Percentiles rank a stretch among this genome's conserved stretches.
These are phyloP conservation scores for Phaethornis superciliosus DNA, from an alignment of 2,113 vertebrate species.

Conservation along the genomic window DNA sequence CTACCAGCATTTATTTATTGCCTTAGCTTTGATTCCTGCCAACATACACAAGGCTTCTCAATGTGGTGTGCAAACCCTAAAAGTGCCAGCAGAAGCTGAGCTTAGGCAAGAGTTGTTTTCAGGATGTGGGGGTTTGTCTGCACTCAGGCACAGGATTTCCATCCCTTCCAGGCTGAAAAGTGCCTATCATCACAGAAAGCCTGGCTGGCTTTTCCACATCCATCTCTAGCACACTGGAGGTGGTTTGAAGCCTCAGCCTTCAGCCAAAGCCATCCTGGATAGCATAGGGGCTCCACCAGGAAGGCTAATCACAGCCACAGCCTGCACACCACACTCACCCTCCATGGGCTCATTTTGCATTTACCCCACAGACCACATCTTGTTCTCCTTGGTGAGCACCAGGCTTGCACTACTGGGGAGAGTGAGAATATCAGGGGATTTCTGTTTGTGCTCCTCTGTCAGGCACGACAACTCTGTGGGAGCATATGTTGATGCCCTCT, in stretches of 20 bases:
- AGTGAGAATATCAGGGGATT: not conserved
- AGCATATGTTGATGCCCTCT: accelerated
- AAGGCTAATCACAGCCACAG: not conserved
- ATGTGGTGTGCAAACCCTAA: not conserved
- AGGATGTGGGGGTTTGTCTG: not conserved
- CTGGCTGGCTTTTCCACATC: not conserved
- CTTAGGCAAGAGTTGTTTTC: not conserved
- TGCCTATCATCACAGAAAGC: not conserved
- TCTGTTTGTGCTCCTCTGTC: not conserved
- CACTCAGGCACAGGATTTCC: not conserved
- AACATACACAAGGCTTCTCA: not conserved
- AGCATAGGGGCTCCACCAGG: not conserved
- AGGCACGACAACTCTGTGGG: no score
- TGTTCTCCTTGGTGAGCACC: not conserved
- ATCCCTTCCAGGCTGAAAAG: not conserved
- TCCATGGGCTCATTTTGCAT: not conserved
- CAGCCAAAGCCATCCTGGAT: not conserved
- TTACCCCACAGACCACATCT: not conserved
- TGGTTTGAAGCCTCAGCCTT: not conserved
- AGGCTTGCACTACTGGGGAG: not conserved
- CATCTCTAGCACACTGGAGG: not conserved
- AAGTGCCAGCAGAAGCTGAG: not conserved
- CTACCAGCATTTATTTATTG: not conserved
- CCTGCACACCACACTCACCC: not conserved
- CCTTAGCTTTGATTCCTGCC: not conserved